These are phyloP conservation scores for Dasypus novemcinctus DNA, from an alignment of 2,113 vertebrate genomes.

Conservation along the genomic window DNA sequence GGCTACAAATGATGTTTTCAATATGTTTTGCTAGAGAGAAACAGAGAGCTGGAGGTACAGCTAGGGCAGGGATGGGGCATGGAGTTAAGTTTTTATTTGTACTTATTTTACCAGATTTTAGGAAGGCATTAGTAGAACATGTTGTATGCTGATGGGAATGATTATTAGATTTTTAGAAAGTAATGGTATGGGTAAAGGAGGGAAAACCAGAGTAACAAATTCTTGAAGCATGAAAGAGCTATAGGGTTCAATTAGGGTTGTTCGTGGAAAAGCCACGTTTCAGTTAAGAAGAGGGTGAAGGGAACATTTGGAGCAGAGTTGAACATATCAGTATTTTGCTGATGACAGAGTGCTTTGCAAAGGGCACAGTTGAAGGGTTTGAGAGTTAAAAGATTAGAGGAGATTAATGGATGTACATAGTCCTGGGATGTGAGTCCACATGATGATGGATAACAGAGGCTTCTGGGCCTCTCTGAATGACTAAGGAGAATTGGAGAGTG, in stretches of 20 bases:
- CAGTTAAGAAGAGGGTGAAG: not conserved
- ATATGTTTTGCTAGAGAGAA: too few relatives aligned
- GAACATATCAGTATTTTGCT: not conserved
- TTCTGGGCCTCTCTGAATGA: not conserved
- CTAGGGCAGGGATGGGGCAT: rapidly evolving
- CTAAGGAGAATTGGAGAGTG: slow-evolving; percentile 54
- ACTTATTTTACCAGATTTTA: not conserved
- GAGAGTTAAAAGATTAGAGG: slow-evolving; percentile 59
- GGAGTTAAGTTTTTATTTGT: not conserved
- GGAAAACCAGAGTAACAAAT: not conserved
- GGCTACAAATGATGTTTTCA: not conserved
- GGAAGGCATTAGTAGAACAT: not conserved
- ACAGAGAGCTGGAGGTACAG: not conserved
- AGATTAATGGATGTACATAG: slow-evolving; percentile 54
- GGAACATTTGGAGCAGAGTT: not conserved
- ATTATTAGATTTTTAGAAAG: not conserved
- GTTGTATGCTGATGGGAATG: not conserved
- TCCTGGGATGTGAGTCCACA: not conserved
- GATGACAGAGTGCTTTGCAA: slow-evolving; percentile 56
- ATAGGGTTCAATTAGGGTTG: not conserved
- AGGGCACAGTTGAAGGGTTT: slow-evolving; percentile 48
- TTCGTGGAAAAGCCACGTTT: not conserved
- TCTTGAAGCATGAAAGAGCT: not conserved
- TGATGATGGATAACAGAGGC: not conserved
- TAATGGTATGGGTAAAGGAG: not conserved